Conservation (phyloP, 2,797 vertebrate species). For the Chiloscyllium punctatum region DNA sequence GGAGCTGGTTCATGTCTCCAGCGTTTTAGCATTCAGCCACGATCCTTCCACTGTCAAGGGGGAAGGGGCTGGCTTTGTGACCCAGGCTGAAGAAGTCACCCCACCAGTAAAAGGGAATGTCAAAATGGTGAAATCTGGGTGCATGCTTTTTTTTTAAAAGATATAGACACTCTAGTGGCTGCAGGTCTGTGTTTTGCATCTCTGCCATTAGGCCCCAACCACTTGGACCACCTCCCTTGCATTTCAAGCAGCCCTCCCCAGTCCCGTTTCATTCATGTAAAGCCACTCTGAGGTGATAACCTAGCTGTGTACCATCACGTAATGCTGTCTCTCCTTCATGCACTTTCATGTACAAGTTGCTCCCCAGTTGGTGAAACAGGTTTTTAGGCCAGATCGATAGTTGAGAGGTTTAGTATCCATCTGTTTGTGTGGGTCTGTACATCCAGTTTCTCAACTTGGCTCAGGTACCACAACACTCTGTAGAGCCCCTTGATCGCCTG, state of each 20-base stretch:
- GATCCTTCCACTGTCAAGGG: background rate
- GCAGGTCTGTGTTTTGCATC: background rate
- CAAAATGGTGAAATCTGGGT: background rate
- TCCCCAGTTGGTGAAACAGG: background rate
- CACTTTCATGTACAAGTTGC: background rate
- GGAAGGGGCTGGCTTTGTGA: background rate
- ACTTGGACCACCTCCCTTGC: background rate
- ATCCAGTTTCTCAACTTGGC: background rate
- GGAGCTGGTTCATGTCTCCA: background rate
- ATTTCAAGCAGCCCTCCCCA: no score
- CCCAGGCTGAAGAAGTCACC: background rate
- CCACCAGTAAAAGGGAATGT: background rate
- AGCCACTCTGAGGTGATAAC: background rate
- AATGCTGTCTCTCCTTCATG: background rate
- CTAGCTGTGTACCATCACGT: background rate
- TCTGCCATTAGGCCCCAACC: background rate
- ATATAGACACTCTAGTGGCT: background rate
- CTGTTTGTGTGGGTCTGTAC: background rate
- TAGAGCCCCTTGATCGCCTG: background rate
- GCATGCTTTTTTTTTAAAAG: background rate
- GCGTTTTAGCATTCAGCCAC: background rate
- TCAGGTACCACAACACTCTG: background rate
- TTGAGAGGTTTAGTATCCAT: background rate
- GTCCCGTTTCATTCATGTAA: no score
- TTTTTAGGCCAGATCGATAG: background rate